Evolutionary conservation across 92 coral and sea anemone genomes (phyloP).

Genomic region (Phymanthus crucifer): DNA sequence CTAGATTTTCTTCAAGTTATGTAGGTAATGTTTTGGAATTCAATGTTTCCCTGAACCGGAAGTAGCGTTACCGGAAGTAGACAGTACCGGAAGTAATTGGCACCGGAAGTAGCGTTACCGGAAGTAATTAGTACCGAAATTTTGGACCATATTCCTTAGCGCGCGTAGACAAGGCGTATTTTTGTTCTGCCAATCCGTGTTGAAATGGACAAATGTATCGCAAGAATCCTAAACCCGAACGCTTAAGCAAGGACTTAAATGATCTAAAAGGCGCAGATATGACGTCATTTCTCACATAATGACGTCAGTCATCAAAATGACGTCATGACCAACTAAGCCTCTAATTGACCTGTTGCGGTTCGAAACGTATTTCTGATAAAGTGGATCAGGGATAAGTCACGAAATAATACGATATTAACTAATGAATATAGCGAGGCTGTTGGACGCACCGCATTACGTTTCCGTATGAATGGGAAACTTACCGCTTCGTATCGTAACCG

Average conservation of each 20-base stretch:
- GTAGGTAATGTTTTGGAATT: slow-evolving; percentile 19
- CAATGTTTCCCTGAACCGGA: background rate
- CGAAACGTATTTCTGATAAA: background rate
- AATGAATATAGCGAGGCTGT: too few species aligned
- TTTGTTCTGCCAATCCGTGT: background rate
- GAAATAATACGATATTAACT: too few species aligned
- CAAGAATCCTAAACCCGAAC: background rate
- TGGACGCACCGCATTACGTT: too few species aligned
- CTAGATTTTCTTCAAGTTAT: slow-evolving; percentile 74
- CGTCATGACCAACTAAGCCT: background rate
- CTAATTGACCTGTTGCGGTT: background rate
- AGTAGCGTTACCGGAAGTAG: background rate
- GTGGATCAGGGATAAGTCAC: too few species aligned
- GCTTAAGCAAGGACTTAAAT: background rate
- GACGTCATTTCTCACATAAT: background rate
- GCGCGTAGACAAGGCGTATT: background rate
- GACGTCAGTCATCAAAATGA: background rate
- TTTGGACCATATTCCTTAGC: background rate
- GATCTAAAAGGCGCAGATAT: background rate
- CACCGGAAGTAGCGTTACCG: too few species aligned
- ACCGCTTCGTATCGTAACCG: too few species aligned
- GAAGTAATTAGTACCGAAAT: background rate
- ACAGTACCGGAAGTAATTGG: background rate
- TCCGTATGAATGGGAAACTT: too few species aligned
- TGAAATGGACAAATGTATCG: background rate